Evolutionary conservation across 2,888 invertebrate species (phyloP), one percentile per base, ranked within the genome.

Genomic region (Caenorhabditis sp.): DNA sequence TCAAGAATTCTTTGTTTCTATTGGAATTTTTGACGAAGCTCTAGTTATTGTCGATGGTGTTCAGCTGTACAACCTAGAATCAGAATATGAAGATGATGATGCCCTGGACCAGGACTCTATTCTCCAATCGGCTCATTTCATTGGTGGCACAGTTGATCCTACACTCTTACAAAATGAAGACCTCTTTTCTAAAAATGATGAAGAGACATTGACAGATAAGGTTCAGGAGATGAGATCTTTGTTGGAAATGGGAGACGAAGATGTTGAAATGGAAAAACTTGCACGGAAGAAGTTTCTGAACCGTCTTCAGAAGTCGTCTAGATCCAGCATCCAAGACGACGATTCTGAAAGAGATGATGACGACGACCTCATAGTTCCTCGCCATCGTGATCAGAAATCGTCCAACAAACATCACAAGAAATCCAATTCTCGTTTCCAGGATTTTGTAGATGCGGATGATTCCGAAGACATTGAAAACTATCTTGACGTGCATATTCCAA

Each of bases 321-420:
- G n/a, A n/a, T n/a, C n/a, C 32, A 79, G 56, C 55, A 77, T 81
- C 61, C 4, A 50, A 50, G 97, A 97, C 51, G 97, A 97, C 68
- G 96, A 97, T 87, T n/a, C n/a, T n/a, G 96, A 96, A 87, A 95
- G 95, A 15, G 95, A 96, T 71, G 15, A 11, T 51, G 3, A 3
- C 4, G 44, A 47, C 4, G 18, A 47, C 9, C 9, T 9, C 3
- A 4, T 4, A 8, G 3, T 13, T 6, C 44, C 44, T 8, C 44
- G 44, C 15, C 44, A 15, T 18, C 44, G 44, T 47, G 44, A 47
- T 32, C 32, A n/a, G n/a, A n/a, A n/a, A n/a, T n/a, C n/a, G n/a
- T n/a, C n/a, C n/a, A n/a, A n/a, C n/a, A n/a, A n/a, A n/a, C n/a
- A n/a, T n/a, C n/a, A 32, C 32, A 32, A 32, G 32, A 9, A 32